Evolutionary conservation across 2,113 vertebrate genomes (phyloP).

Genomic region (cattle (Bos taurus)): ARS-UCD2.0 NC_037336.1:38353501-38354000

Average conservation of each 20-base stretch:
- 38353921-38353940: not conserved
- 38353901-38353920: not conserved
- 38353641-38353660: not conserved
- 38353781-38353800: not conserved
- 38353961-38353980: not conserved
- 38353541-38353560: not conserved
- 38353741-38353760: not conserved
- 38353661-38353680: not conserved
- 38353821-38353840: not conserved
- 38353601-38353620: not conserved
- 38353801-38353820: not conserved
- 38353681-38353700: not conserved
- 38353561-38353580: not conserved
- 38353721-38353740: not conserved
- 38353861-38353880: not conserved
- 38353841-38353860: not conserved
- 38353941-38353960: not conserved
- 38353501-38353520: not conserved
- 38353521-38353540: not conserved
- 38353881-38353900: not conserved
- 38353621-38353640: not conserved
- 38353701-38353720: not conserved
- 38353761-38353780: not conserved
- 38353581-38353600: not conserved
- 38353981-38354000: not conserved